Base-by-base conservation (phyloP, 2,888 invertebrate species). In the Drosophila phalerata region DNA sequence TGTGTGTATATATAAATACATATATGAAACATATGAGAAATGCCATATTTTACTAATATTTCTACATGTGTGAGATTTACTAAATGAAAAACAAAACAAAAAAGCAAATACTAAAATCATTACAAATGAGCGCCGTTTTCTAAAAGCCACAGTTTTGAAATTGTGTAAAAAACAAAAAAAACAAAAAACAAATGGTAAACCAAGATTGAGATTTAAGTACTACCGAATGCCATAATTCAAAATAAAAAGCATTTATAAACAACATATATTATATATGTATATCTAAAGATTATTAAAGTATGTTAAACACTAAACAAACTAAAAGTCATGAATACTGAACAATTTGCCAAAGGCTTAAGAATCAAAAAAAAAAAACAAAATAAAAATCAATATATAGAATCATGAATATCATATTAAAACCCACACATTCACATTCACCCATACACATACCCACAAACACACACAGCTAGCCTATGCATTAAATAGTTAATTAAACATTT, bases 321-420 rank as follows among this genome's bases (percentile, higher is more conserved):
- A 69, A 75, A 84, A 85, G 79, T 84, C 76, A 86, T 73, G 69
- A 73, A 88, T 77, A 85, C 73, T 83, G 84, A 84, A 86, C 84
- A 84, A 86, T 84, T 89, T 85, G 89, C 87, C 86, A 89, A 89
- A 86, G 89, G 86, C 89, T 79, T 75, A 76, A 87, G 73, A 87
- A 85, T 80, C 87, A 85, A 73, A 85, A 87, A 76, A 5, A 55
- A 58, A 67, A 51, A 61, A 55, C 43, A 64, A 69, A 45, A 45
- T 47, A 61, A 49, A 62, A 68, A 42, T 61, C 61, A 79, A 56
- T 60, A 68, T 60, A 55, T 68, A 75, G 63, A 60, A 64, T 58
- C 65, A 73, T 62, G 32, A 65, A 65, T 73, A 64, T 73, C 60
- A 69, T 57, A 61, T 9, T 65, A 25, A 80, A 37, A 58, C 15